These are phyloP conservation scores for Drosophila tristis DNA, from an alignment of 1,140 invertebrate genomes.

Conservation along the genomic window DNA sequence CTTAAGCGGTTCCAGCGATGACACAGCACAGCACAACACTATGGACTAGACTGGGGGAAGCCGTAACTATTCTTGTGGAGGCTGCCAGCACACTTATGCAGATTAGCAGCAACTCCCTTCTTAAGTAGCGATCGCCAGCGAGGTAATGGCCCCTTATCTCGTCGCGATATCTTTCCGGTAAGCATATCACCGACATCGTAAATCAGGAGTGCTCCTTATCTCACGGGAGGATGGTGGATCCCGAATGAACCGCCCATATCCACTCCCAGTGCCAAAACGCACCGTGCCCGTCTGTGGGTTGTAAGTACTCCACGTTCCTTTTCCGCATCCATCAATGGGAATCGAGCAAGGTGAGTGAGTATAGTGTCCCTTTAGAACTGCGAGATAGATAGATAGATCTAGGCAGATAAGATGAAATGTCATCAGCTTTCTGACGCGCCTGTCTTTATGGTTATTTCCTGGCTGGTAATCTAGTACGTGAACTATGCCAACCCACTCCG, in stretches of 20 bases:
- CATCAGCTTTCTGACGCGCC: too few species aligned
- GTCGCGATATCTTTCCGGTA: constrained; percentile 35
- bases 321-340: neutral
- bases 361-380: too few species aligned
- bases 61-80: constrained; percentile 24
- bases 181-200: constrained; percentile 36
- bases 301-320: too few species aligned
- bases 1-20: neutral
- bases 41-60: neutral
- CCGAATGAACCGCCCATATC: constrained; percentile 8
- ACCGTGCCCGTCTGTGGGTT: too few species aligned
- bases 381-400: too few species aligned
- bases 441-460: too few species aligned
- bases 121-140: constrained; percentile 27
- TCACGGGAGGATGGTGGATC: neutral
- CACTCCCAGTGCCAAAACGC: neutral
- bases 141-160: constrained; percentile 28
- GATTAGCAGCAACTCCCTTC: constrained; percentile 12
- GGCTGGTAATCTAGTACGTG: too few species aligned
- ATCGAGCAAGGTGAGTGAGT: neutral
- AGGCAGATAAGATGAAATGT: too few species aligned
- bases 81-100: constrained; percentile 40
- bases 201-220: constrained; percentile 38
- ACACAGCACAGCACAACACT: too few species aligned
- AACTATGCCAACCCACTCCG: too few species aligned